Base-by-base conservation (phyloP, 2,888 invertebrate species). In the Nipponacmea schrenckii region DNA sequence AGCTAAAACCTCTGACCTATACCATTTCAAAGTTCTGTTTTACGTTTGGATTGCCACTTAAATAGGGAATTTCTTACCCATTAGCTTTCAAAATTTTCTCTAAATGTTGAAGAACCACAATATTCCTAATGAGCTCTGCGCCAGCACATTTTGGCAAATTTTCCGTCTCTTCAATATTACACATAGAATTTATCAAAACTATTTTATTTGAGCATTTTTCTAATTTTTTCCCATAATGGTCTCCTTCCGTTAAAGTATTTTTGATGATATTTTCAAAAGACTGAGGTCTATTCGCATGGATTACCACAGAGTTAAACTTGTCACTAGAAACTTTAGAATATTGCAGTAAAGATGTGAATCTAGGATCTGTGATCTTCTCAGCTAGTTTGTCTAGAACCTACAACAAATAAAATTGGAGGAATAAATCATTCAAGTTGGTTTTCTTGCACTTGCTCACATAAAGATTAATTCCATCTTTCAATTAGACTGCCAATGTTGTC, bases 81-180 rank as follows among this genome's bases (percentile, higher is more conserved):
- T 78, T 74, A 46, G 69, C 70, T 45, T 65, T 46, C 14, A 81
- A 64, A 48, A 81, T 67, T 12, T 68, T 67, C n/a, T 64, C 45
- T 4, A 76, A 62, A 74, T 81, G 81, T 39, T 78, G 74, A 12
- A 74, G 67, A 20, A 81, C 31, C 10, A 79, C 62, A 2, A 71
- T 68, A 24, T 68, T 66, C 45, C 75, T 56, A 17, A 75, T 45
- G 27, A 67, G 64, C 12, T 48, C 56, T n/a, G 68, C 48, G 7
- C 63, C 64, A 5, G 44, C n/a, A 39, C 39, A 39, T 2, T n/a
- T 15, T 17, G n/a, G 26, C 4, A 26, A 26, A 26, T 71, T 24
- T 12, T 56, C 56, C n/a, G 20, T 24, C 0, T 56, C 66, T 0
- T 44, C 27, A 46, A 26, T 62, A 15, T 63, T 8, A 50, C 70